These are phyloP conservation scores for Kryptolebias marmoratus DNA, from an alignment of 2,113 vertebrate species.

Conservation along the genomic window DNA sequence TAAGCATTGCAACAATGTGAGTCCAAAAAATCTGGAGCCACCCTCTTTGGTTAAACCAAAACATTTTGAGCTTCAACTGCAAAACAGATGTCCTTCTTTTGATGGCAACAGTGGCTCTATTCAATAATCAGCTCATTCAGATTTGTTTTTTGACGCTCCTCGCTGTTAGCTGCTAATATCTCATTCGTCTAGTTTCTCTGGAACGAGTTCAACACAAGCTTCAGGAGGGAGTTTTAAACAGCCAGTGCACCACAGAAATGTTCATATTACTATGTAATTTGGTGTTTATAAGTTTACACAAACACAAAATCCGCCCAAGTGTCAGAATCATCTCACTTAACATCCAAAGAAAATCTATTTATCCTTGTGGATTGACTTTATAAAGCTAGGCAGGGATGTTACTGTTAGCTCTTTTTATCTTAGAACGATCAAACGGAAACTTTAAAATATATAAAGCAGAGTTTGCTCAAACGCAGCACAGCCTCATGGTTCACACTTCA, in stretches of 20 bases:
- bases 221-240: background rate
- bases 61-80: too few species aligned
- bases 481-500: too few species aligned
- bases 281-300: background rate
- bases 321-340: background rate
- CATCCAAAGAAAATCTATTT: background rate
- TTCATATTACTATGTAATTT: constrained; percentile 12
- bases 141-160: constrained; percentile 9
- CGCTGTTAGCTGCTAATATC: constrained; percentile 44
- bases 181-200: constrained; percentile 57
- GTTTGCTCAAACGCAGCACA: too few species aligned
- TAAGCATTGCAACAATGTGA: too few species aligned
- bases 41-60: too few species aligned
- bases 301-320: background rate
- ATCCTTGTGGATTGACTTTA: background rate
- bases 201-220: constrained; percentile 50
- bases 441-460: too few species aligned
- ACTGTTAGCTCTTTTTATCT: too few species aligned
- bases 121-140: background rate
- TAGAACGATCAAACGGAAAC: too few species aligned
- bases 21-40: too few species aligned
- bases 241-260: constrained; percentile 17
- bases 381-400: background rate
- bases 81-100: background rate
- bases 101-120: background rate